Percentiles rank a stretch among this genome's conserved stretches.
Evolutionary conservation across 2,888 invertebrate genomes (phyloP).

Genomic region (Lapara coniferarum): DNA sequence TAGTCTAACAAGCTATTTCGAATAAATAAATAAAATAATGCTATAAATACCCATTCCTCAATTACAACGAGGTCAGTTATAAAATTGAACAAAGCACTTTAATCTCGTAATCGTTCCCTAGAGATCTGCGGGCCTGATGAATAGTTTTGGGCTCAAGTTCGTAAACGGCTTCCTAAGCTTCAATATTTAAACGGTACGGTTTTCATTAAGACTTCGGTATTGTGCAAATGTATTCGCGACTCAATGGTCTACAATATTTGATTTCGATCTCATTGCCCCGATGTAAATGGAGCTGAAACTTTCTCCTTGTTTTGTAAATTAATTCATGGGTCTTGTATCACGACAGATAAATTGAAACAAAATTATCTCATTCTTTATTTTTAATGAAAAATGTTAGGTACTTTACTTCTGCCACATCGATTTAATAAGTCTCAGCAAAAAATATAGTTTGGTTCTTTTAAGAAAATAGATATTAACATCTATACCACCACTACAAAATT

Average conservation of each 20-base stretch:
- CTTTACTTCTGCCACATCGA: no score
- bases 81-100: slow-evolving; percentile 6
- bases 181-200: slow-evolving; percentile 30
- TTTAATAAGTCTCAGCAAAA: no score
- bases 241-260: slow-evolving; percentile 39
- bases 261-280: slow-evolving; percentile 29
- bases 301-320: not conserved
- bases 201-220: slow-evolving; percentile 39
- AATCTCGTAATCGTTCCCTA: slow-evolving; percentile 16
- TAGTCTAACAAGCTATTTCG: no score
- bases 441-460: no score
- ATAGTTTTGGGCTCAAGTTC: slow-evolving; percentile 12
- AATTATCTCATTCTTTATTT: no score
- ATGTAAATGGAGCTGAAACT: slow-evolving; percentile 4
- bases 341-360: no score
- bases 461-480: no score
- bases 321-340: not conserved
- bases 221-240: slow-evolving; percentile 29
- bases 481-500: no score
- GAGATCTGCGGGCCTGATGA: slow-evolving; percentile 12
- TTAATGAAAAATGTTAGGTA: no score
- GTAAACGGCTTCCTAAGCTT: slow-evolving; percentile 35
- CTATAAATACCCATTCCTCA: no score
- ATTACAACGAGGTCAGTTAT: not conserved
- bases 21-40: no score